Evolutionary conservation across 2,113 vertebrate genomes (phyloP), one percentile per base, ranked within the genome.

Genomic region (Oreocharis arfaki): DNA sequence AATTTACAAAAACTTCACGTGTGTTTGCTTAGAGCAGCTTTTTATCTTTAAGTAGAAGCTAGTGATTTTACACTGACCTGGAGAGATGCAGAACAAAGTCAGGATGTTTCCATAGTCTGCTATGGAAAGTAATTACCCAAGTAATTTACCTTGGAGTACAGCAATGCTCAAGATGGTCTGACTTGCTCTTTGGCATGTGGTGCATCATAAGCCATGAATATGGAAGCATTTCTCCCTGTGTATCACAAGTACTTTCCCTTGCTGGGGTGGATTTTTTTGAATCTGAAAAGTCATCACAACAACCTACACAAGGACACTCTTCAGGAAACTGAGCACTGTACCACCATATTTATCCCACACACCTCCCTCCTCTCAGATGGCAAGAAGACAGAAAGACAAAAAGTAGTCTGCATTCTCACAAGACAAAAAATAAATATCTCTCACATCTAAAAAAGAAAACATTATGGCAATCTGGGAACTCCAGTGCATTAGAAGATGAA

Each of bases 401-500:
- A 79, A 49, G 10, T 60, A 85, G 49, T 41, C 65, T 89, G 61
- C 56, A 42, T 68, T 78, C 44, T 78, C 75, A 47, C 37, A 49
- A 75, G 32, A 41, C 22, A n/a, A n/a, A 69, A 73, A 52, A 46
- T n/a, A n/a, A 30, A 59, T 4, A 55, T 19, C 23, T 90, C 67
- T 81, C 41, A 20, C 65, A 73, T 84, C 27, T 73, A 10, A 84
- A 80, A 80, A 74, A 47, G 26, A 74, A 93, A 92, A 76, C 41
- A 8, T 32, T 78, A 28, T n/a, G 30, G 68, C 64, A 92, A 42
- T 96, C 73, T 94, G 83, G 90, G 73, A 95, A 87, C 80, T 73
- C 53, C 85, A 92, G 23, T 56, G 28, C 64, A 87, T 35, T 28
- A 21, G 61, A 84, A 95, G 83, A 96, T 92, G 90, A 93, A 95